Evolutionary conservation across 2,797 vertebrate species (phyloP), one percentile per base, ranked within the genome.

Genomic region (Intellagama lesueurii): DNA sequence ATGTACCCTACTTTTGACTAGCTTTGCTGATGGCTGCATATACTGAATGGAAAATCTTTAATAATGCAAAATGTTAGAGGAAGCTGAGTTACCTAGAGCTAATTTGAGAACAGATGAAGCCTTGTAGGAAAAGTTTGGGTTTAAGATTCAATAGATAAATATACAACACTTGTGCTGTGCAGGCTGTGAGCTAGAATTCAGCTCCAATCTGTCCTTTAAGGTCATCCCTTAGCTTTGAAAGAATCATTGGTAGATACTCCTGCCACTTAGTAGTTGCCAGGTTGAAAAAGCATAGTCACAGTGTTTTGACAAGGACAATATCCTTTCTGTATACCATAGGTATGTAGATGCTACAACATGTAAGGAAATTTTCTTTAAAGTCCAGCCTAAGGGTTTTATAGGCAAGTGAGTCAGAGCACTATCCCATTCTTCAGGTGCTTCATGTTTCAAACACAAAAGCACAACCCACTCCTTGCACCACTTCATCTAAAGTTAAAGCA

Each of bases 1-100:
- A 75, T 77, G 80, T 89, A 88, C 44, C 56, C 69, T 79, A 83
- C 72, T 60, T n/a, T 91, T 81, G 76, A 82, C 78, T 70, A 1
- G 0, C 83, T 90, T 93, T 16, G 76, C 87, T 82, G 70, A 88
- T 85, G 3, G 69, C 89, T 81, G 85, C 49, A 22, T 73, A 90
- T 86, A 89, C 44, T 14, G 79, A 93, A 84, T 0, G 16, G 92
- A 92, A 92, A 86, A 69, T 75, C 6, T 35, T 95, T 90, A 92
- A 90, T 92, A 93, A 92, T 84, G 19, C 78, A 89, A 87, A 56
- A 0, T 87, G 87, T 90, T 81, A 86, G 35, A 28, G 87, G 89
- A 89, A 87, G 85, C 85, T 90, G 47, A 93, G 93, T 86, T 90
- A 86, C 44, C 73, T 1, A 0, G 90, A 93, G 0, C 0, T 22